phyloP scores from a whole-genome alignment of 2,888 invertebrate genomes.

The Drosophila greeni region DNA sequence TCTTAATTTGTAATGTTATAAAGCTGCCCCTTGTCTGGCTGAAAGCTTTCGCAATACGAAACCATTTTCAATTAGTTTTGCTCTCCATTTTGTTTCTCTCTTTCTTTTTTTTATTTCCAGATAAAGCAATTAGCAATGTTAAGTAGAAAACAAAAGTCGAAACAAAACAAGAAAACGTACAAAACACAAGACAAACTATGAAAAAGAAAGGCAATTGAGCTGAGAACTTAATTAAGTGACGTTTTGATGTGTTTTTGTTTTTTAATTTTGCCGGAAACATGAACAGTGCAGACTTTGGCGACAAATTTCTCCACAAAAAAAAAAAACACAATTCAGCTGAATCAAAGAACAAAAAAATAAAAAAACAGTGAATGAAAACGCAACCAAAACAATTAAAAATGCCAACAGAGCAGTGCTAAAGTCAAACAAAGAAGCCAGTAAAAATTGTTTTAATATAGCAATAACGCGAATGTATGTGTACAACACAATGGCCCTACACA shows the following conservation, averaged over 20 bases:
- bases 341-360: conserved; percentile 32
- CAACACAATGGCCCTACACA: conserved; percentile 16
- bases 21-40: not conserved
- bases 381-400: conserved; percentile 59
- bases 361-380: conserved; percentile 32
- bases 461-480: conserved; percentile 32
- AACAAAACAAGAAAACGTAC: conserved; percentile 7
- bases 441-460: conserved; percentile 50
- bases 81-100: conserved; percentile 57
- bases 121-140: conserved; percentile 56
- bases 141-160: conserved; percentile 59
- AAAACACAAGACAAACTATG: conserved; percentile 24
- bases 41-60: conserved; percentile 26
- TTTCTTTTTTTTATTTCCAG: conserved; percentile 42
- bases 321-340: conserved; percentile 37
- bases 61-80: conserved; percentile 65
- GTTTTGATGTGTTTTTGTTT: conserved; percentile 19
- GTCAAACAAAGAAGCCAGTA: conserved; percentile 55
- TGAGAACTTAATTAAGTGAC: conserved; percentile 55
- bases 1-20: not conserved
- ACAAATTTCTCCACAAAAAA: conserved; percentile 30
- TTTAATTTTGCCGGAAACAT: conserved; percentile 23
- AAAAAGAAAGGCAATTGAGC: conserved; percentile 54
- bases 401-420: conserved; percentile 68
- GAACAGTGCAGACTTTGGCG: conserved; percentile 38